Base-by-base conservation (phyloP, 2,888 invertebrate species). In the Baccha elongata region DNA sequence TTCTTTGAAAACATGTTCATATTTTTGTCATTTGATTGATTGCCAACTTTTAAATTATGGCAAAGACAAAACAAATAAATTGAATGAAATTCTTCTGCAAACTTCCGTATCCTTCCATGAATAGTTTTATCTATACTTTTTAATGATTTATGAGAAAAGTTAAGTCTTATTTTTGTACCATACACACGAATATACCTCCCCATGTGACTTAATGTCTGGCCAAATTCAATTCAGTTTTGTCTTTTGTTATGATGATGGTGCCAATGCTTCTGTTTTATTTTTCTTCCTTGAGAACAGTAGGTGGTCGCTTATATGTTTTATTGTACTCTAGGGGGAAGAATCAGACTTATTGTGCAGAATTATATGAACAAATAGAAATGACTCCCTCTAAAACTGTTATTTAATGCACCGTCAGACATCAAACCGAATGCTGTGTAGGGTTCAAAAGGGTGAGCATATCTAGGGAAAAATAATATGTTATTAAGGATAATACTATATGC, bases 91-190 rank as follows among this genome's bases (percentile, higher is more conserved):
- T 11, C 29, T 23, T 72, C n/a, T 17, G 32, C 37, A 23, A 11
- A 68, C 58, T 67, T 67, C 58, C 74, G 50, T 42, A 23, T 74
- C 44, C 35, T 37, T 23, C 15, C 10, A 29, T 48, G n/a, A 67
- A 48, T 48, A 29, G 44, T 35, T 65, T 42, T 62, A 35, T 29
- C 13, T 72, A 1, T 2, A 3, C 32, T 26, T 40, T 48, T 15
- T 11, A 21, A 48, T 67, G 58, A 58, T 74, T 74, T 74, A 67
- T 10, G 58, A 74, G 55, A 11, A 32, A 50, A 58, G 74, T 74
- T 65, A 10, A 53, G 19, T 68, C 11, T 69, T 58, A 17, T 48
- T 26, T 50, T 15, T 13, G 1, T 23, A 13, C 7, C 13, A 23
- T 26, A 42, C 1, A 52, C 4, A 48, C 11, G 23, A 26, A 23